Conservation (phyloP, 92 coral and sea anemone species). For the Porites rus region DNA sequence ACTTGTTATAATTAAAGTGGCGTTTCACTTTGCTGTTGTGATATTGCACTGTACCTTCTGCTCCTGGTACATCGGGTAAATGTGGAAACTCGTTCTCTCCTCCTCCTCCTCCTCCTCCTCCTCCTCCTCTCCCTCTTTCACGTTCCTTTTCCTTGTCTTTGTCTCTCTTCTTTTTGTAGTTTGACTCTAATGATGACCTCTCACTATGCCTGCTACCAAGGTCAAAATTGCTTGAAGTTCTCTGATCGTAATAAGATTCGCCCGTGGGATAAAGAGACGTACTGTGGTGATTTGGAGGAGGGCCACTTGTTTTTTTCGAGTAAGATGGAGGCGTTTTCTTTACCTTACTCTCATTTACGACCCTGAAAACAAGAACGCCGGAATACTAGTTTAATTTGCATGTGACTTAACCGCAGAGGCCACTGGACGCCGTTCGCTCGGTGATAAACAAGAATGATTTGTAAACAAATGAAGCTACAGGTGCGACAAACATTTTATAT, state of each 20-base stretch:
- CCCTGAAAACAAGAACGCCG: constrained; percentile 54
- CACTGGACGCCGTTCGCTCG: too few species aligned
- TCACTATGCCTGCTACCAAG: constrained; percentile 81
- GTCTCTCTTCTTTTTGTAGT: constrained; percentile 84
- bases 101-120: constrained; percentile 78
- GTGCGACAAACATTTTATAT: too few species aligned
- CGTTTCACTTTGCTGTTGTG: not conserved
- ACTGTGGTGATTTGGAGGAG: constrained; percentile 85
- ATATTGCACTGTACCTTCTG: constrained; percentile 73
- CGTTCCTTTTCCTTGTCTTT: constrained; percentile 85
- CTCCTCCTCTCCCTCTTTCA: constrained; percentile 77
- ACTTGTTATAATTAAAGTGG: not conserved
- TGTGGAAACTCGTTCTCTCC: constrained; percentile 89
- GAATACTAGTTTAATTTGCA: not conserved
- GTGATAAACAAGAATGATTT: too few species aligned
- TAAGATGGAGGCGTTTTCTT: constrained; percentile 80
- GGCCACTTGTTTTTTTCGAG: constrained; percentile 76
- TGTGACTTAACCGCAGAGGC: too few species aligned
- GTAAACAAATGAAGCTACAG: too few species aligned
- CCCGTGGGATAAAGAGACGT: constrained; percentile 69
- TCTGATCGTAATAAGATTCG: constrained; percentile 86
- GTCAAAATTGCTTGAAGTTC: constrained; percentile 86
- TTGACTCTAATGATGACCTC: constrained; percentile 85
- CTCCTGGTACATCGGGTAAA: constrained; percentile 92
- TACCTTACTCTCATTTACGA: constrained; percentile 77